A percentile compares a stretch with the other conserved stretches of the same genome.
These are phyloP conservation scores for Physocephala rufipes DNA, from an alignment of 2,888 invertebrate species.

Conservation along the genomic window DNA sequence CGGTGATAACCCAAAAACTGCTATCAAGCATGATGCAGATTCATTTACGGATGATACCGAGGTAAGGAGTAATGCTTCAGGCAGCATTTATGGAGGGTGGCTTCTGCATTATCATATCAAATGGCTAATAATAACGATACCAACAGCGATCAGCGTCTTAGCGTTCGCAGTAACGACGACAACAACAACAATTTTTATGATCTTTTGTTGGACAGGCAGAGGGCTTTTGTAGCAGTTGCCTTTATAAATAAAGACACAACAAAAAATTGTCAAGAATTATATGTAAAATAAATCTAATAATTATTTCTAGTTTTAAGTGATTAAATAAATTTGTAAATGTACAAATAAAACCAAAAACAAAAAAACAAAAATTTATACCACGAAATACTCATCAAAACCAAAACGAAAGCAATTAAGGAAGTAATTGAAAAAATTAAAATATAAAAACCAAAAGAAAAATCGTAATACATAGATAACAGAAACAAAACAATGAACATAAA, in stretches of 20 bases:
- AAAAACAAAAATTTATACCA: constrained; percentile 7
- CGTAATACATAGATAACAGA: constrained; percentile 33
- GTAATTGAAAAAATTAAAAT: neutral
- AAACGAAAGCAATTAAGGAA: neutral
- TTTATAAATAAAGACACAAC: neutral
- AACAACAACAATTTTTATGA: neutral
- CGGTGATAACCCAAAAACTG: constrained; percentile 53
- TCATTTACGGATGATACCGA: constrained; percentile 62
- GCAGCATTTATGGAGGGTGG: constrained; percentile 6
- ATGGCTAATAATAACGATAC: neutral
- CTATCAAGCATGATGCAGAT: constrained; percentile 60
- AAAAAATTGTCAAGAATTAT: neutral
- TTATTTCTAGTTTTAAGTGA: constrained; percentile 30
- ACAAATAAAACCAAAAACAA: constrained; percentile 18
- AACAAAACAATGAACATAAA: constrained; percentile 30
- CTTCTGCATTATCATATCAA: neutral
- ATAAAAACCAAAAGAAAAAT: constrained; percentile 11
- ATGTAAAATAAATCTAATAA: constrained; percentile 29
- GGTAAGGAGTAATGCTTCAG: constrained; percentile 26
- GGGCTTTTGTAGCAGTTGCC: constrained; percentile 16
- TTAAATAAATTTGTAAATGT: constrained; percentile 14
- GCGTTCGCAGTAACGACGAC: neutral
- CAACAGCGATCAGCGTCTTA: constrained; percentile 7
- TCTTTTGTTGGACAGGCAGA: neutral
- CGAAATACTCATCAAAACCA: constrained; percentile 8